Base-by-base conservation (phyloP, 1,140 invertebrate species). In the Sweltsa coloradensis region DNA sequence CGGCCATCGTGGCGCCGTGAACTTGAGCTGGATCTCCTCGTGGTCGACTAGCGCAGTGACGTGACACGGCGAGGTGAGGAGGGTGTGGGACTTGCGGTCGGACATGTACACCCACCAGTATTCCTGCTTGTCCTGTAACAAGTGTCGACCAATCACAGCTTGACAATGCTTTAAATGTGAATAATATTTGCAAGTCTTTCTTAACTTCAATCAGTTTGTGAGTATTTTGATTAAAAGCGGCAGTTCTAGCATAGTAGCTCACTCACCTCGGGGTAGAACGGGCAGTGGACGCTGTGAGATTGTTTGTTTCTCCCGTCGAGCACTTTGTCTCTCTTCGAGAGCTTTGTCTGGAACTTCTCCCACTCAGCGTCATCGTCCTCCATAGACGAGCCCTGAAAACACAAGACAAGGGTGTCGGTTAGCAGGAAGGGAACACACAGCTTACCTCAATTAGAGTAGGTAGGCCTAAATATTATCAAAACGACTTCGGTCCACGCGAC, bases 41-140 rank as follows among this genome's bases (percentile, higher is more conserved):
- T 74, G 67, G 54, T 83, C 74, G 21, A 85, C 76, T 29, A 91
- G 69, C 60, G 82, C 81, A 21, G 86, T 91, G n/a, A 97, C 79
- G 55, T 95, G 83, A 61, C 88, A 84, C 31, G 95, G 92, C 41
- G 86, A 80, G 29, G 94, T 94, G 18, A 97, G 75, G 39, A 99
- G 67, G 39, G 85, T 83, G 52, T 83, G 79, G 49, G 83, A 86
- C 66, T 97, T 97, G 47, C 87, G 78, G 69, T 99, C 95, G 64
- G 87, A 86, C 48, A 99, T 82, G 66, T 98, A 99, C 19, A 95
- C 83, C 93, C 94, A 99, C 96, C 96, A 99, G 63, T 89, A 97
- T 67, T 99, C 96, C 64, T 97, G 94, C 66, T 99, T 99, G 54
- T 92, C 89, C 72, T 83, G 47, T 7, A 60, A 60, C 9, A 39